Base-by-base conservation (phyloP, 2,888 invertebrate genomes). In the Pyralis farinalis region DNA sequence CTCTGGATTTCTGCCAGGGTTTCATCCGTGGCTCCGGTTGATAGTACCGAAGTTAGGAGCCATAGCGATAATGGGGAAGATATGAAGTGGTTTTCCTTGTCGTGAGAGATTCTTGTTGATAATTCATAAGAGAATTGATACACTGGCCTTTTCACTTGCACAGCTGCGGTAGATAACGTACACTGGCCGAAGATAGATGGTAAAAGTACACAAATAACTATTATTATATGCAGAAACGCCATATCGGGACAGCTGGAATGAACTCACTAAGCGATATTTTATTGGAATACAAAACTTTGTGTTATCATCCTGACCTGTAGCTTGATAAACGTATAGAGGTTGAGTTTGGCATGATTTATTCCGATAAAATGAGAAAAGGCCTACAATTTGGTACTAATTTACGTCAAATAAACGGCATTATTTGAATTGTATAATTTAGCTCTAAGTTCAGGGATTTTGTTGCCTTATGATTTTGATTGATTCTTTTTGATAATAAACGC, bases 31-130 rank as follows among this genome's bases (percentile, higher is more conserved):
- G 87, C 84, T 0, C 83, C 86, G 1, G 79, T 56, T 0, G 83
- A 75, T 0, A 77, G 42, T 0, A 69, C 56, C 0, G 85, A 55
- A 1, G 88, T 50, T 3, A 88, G 49, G 0, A 71, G 63, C 87
- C 87, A 85, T 11, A 75, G 63, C 0, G 85, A 85, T 0, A 85
- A 46, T 0, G 80, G 71, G 0, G 85, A 84, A 0, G 72, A 49
- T 0, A 84, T 59, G 49, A 85, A 87, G 36, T 87, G 87, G 12
- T 73, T 69, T 0, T 85, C 84, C 0, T 72, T 76, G 9, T 84
- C 81, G 27, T 65, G 44, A 3, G 62, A 67, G 5, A 78, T 56
- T 40, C 78, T 58, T 8, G 45, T 49, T 4, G 63, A 52, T 16
- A 80, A 47, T 6, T 69, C 57, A 12, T 63, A 40, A 0, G 71